Evolutionary conservation across 2,113 vertebrate species (phyloP).

Genomic region (Vicugna pacos): DNA sequence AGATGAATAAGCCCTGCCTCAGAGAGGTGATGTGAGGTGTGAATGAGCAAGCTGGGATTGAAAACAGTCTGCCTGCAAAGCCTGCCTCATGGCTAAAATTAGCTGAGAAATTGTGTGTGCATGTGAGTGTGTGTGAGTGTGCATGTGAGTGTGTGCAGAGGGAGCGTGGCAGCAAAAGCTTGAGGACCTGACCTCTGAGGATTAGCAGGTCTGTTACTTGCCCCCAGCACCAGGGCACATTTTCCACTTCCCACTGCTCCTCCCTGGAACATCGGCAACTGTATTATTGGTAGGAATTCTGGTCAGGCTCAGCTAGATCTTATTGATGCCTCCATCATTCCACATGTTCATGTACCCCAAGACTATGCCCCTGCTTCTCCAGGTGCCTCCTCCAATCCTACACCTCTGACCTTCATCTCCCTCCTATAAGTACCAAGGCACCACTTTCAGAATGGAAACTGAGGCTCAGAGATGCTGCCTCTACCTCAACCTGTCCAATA

Average conservation of each 20-base stretch:
- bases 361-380: neutral
- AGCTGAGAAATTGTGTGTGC: rapidly evolving
- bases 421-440: neutral
- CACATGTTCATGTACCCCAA: neutral
- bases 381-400: neutral
- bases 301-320: neutral
- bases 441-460: neutral
- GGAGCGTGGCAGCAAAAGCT: neutral
- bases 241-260: neutral
- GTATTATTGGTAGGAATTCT: neutral
- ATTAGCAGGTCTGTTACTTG: neutral
- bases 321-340: neutral
- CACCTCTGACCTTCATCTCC: neutral
- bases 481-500: rapidly evolving
- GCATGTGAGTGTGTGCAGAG: neutral
- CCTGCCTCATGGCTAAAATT: neutral
- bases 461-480: neutral
- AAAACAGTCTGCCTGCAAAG: neutral
- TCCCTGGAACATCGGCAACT: neutral
- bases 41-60: neutral
- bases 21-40: neutral
- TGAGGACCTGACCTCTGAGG: neutral
- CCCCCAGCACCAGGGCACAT: neutral
- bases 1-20: neutral
- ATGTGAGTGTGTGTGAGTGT: rapidly evolving